A percentile compares a stretch with the other conserved stretches of the same genome.
Evolutionary conservation across 2,888 invertebrate genomes (phyloP).

Genomic region (Parthenolecanium corni): DNA sequence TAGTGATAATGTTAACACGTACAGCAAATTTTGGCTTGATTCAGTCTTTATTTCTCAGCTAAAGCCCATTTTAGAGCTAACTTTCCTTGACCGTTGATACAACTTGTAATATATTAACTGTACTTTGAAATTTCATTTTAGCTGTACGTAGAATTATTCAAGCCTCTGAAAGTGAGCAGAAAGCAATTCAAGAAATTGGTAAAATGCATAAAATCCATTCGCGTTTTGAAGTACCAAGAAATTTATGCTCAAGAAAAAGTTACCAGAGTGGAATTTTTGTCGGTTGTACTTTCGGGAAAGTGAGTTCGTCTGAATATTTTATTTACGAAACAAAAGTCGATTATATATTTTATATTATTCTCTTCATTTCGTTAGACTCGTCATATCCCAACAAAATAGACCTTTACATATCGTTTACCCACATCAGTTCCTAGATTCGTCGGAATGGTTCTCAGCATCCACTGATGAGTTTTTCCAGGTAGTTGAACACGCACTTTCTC

Average conservation of each 20-base stretch:
- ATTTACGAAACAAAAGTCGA: neutral
- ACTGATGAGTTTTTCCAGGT: constrained; percentile 79
- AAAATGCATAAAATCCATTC: constrained; percentile 67
- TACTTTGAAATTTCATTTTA: constrained; percentile 40
- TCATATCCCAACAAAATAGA: constrained; percentile 71
- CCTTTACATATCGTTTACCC: constrained; percentile 75
- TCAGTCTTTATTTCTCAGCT: no score
- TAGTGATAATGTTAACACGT: no score
- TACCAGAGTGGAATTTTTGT: constrained; percentile 74
- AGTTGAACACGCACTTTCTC: constrained; percentile 31
- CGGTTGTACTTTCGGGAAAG: constrained; percentile 77
- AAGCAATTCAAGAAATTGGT: constrained; percentile 70
- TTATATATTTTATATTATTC: neutral
- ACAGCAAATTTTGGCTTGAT: no score
- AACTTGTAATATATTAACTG: no score
- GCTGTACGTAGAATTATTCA: constrained; percentile 70
- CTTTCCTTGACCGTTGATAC: no score
- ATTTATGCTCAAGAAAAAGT: constrained; percentile 79
- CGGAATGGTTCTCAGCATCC: constrained; percentile 80
- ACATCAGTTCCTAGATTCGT: constrained; percentile 77
- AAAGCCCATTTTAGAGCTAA: no score
- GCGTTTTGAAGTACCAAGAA: constrained; percentile 70
- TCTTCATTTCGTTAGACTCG: constrained; percentile 46
- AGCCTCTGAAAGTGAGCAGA: constrained; percentile 66
- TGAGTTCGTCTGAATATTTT: constrained; percentile 44